Conservation (phyloP, 2,888 invertebrate genomes). For the Chouioia cunea region DNA sequence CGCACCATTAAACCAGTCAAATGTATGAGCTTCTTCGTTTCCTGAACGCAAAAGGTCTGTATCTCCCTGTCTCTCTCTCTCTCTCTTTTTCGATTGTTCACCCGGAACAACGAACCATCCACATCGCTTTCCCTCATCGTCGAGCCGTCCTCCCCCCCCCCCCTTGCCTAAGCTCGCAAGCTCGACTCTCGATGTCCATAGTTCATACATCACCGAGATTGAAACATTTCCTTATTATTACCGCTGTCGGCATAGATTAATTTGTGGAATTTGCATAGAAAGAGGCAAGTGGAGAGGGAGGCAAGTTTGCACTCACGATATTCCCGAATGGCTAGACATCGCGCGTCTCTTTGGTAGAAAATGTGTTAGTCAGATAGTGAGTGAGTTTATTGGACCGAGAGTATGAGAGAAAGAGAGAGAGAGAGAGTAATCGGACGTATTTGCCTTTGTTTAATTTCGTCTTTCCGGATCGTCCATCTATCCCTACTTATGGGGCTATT, state of each 20-base stretch:
- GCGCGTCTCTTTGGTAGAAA: slow-evolving; percentile 43
- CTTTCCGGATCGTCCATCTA: slow-evolving; percentile 53
- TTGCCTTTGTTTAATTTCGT: slow-evolving; percentile 61
- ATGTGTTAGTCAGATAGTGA: too few relatives aligned
- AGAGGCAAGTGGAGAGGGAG: slow-evolving; percentile 24
- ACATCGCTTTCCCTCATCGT: slow-evolving; percentile 51
- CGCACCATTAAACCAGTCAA: slow-evolving; percentile 14
- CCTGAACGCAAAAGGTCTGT: slow-evolving; percentile 51
- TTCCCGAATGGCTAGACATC: slow-evolving; percentile 44
- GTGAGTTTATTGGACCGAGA: slow-evolving; percentile 32
- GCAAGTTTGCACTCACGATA: slow-evolving; percentile 45
- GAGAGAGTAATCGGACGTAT: slow-evolving; percentile 8
- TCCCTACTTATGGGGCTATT: slow-evolving; percentile 37
- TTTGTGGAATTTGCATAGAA: slow-evolving; percentile 57
- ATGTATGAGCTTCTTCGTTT: slow-evolving; percentile 45
- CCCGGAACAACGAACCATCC: slow-evolving; percentile 55
- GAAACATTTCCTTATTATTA: slow-evolving; percentile 69
- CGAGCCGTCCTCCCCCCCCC: slow-evolving; percentile 23
- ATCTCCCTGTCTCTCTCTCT: slow-evolving; percentile 49
- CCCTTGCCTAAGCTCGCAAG: not conserved
- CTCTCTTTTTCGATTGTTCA: slow-evolving; percentile 57
- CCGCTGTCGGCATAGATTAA: slow-evolving; percentile 67
- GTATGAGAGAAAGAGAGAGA: slow-evolving; percentile 39
- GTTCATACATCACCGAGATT: slow-evolving; percentile 66
- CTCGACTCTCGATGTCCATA: slow-evolving; percentile 48